phyloP scores from a whole-genome alignment of 2,888 invertebrate genomes.

The Bombylius discolor region DNA sequence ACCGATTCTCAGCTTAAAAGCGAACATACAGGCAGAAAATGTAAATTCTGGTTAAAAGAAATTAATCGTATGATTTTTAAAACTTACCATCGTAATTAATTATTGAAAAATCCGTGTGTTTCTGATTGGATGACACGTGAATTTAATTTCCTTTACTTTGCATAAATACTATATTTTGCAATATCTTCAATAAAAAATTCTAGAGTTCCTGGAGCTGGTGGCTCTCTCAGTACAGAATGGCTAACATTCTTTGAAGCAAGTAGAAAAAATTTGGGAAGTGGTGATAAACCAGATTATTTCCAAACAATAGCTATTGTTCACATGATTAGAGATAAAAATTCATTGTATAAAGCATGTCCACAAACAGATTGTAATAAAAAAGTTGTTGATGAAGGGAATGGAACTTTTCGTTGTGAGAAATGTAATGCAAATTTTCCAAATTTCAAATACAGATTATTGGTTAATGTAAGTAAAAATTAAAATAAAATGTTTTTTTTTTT shows the following conservation, averaged over 20 bases:
- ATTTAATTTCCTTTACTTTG: no score
- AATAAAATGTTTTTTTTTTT: no score
- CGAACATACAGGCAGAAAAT: no score
- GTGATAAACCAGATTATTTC: slow-evolving; percentile 73
- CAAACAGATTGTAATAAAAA: slow-evolving; percentile 88
- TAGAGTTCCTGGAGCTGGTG: slow-evolving; percentile 32
- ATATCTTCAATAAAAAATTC: slow-evolving; percentile 11
- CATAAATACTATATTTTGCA: no score
- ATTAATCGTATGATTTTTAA: no score
- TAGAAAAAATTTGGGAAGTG: slow-evolving; percentile 52
- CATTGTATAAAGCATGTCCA: slow-evolving; percentile 86
- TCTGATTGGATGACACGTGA: no score
- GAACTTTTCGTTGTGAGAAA: slow-evolving; percentile 87
- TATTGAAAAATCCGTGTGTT: no score
- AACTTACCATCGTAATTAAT: no score
- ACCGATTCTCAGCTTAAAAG: no score
- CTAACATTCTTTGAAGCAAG: slow-evolving; percentile 64
- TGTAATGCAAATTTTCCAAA: slow-evolving; percentile 73
- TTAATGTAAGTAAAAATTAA: slow-evolving; percentile 48
- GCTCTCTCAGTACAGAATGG: slow-evolving; percentile 48
- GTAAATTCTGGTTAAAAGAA: no score
- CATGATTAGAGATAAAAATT: slow-evolving; percentile 67
- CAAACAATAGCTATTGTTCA: slow-evolving; percentile 65
- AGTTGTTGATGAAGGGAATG: slow-evolving; percentile 75
- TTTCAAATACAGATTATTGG: slow-evolving; percentile 73